phyloP scores from a whole-genome alignment of 1,140 invertebrate species.

The Dolichoris vasculosae region DNA sequence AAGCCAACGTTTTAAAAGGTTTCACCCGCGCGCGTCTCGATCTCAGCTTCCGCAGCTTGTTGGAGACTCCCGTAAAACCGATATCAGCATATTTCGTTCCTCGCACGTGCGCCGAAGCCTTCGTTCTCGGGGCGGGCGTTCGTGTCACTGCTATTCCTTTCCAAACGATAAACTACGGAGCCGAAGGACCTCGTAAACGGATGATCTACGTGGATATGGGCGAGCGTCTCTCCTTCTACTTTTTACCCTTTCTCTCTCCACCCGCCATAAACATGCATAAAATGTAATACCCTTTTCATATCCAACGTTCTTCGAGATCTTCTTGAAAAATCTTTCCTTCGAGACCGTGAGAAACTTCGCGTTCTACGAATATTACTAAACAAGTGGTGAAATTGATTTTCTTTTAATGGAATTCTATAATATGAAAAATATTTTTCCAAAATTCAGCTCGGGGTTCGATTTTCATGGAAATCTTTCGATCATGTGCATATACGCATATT shows the following conservation, averaged over 20 bases:
- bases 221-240: neutral
- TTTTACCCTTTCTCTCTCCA: neutral
- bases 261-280: neutral
- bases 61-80: constrained; percentile 37
- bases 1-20: constrained; percentile 32
- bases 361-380: neutral
- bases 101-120: constrained; percentile 1
- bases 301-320: constrained; percentile 14
- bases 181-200: constrained; percentile 49
- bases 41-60: constrained; percentile 40
- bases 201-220: constrained; percentile 45
- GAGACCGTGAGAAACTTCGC: neutral
- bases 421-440: too few relatives aligned
- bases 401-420: too few relatives aligned
- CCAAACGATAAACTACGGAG: constrained; percentile 48
- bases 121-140: neutral
- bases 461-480: too few relatives aligned
- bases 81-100: constrained; percentile 53
- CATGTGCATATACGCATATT: too few relatives aligned
- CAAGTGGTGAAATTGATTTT: neutral
- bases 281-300: constrained; percentile 38
- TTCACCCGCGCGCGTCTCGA: neutral
- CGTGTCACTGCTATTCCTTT: constrained; percentile 40
- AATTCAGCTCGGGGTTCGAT: too few relatives aligned
- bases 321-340: constrained; percentile 12